Evolutionary conservation across 2,888 invertebrate genomes (phyloP), one percentile per base, ranked within the genome.

Genomic region (Mythimna loreyi): DNA sequence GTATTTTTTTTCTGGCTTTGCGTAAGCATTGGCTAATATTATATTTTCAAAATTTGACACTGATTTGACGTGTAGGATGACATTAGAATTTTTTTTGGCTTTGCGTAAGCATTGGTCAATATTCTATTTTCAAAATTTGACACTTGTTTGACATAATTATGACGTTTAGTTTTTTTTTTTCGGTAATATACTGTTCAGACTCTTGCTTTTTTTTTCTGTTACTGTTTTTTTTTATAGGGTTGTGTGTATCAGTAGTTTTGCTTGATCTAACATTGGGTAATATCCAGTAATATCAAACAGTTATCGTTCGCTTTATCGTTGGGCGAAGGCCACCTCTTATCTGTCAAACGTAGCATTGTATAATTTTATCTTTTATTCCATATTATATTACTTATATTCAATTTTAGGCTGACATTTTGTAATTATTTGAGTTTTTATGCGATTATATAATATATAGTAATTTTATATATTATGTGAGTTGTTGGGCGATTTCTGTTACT

Each of bases 311-410:
- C 47, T 75, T 82, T 82, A 82, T 82, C 82, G 70, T 1, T 50
- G 65, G 50, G 63, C 82, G 85, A 85, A 85, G 86, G 85, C 79
- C 86, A 82, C 13, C 0, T 0, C 28, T 75, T 85, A 85, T 85
- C 85, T 65, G 78, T 72, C 84, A 82, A 68, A 67, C 11, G 67
- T 67, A 40, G 57, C 72, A 62, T 70, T 68, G 68, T 69, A 60
- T 82, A 75, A 55, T 55, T 36, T 78, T 72, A 74, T 76, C 80
- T 60, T 52, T 56, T 74, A 62, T 74, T 75, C 75, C 56, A 68
- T 80, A 79, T 79, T 67, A 60, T 64, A 75, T 74, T 74, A 66
- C 60, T 73, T 72, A 78, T 55, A 75, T 78, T 72, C 52, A 62
- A 73, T 76, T 76, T 76, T 62, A 36, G 67, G 74, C 53, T 47